Percentiles rank a stretch among this genome's conserved stretches.
These are phyloP conservation scores for Erebia ligea DNA, from an alignment of 2,888 invertebrate genomes.

Conservation along the genomic window DNA sequence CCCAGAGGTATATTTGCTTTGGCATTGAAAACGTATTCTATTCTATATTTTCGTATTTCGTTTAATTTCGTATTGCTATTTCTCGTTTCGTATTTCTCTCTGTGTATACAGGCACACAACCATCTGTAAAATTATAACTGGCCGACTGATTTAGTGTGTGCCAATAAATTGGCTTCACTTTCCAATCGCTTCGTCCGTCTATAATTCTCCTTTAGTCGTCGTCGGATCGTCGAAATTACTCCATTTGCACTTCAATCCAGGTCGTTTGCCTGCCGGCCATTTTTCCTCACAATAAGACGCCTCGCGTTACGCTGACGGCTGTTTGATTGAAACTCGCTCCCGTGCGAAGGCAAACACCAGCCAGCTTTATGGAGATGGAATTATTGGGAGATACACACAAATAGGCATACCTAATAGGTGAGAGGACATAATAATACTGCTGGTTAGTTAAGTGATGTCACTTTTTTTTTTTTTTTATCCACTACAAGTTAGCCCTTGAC, in stretches of 20 bases:
- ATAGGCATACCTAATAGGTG: too few relatives aligned
- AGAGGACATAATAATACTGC: too few relatives aligned
- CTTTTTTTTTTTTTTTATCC: too few relatives aligned
- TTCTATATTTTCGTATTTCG: too few relatives aligned
- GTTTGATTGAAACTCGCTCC: conserved; percentile 47
- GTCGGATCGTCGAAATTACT: conserved; percentile 62
- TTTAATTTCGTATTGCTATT: too few relatives aligned
- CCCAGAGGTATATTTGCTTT: too few relatives aligned
- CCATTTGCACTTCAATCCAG: conserved; percentile 82
- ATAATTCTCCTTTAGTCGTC: conserved; percentile 42
- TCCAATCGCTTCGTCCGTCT: conserved; percentile 6
- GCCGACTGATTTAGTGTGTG: neutral
- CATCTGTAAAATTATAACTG: too few relatives aligned
- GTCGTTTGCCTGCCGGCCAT: conserved; percentile 77
- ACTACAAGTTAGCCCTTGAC: too few relatives aligned
- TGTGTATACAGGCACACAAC: too few relatives aligned
- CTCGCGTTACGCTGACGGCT: conserved; percentile 37
- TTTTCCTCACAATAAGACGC: conserved; percentile 61
- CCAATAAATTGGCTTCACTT: neutral
- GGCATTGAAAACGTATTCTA: too few relatives aligned
- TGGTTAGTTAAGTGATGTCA: too few relatives aligned
- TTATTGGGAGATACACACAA: conserved; percentile 1
- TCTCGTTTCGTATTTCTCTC: too few relatives aligned
- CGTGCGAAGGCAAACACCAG: conserved; percentile 27
- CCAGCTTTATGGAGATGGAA: conserved; percentile 36